Base-by-base conservation (phyloP, 2,888 invertebrate species). In the Orgyia antiqua region DNA sequence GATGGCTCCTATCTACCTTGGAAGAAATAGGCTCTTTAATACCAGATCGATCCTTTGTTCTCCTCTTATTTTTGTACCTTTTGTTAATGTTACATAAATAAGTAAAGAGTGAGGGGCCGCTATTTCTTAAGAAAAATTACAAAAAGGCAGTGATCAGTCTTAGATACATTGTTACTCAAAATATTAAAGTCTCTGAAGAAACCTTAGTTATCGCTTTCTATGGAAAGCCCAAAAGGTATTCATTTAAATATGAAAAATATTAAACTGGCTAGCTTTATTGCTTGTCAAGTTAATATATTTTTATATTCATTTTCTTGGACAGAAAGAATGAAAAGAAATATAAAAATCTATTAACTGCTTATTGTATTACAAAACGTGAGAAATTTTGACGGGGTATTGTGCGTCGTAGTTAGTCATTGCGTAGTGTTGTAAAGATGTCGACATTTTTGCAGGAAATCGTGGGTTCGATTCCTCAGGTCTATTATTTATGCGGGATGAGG, bases 51-150 rank as follows among this genome's bases (percentile, higher is more conserved):
- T 45, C 49, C 52, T 58, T 61, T 59, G 55, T 63, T 59, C 58
- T 47, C 39, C 44, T 49, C 46, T 50, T 50, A 52, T 59, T 53
- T 53, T 49, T 51, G 45, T 56, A 44, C 51, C 62, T 59, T 59
- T 70, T 65, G 61, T 65, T 63, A 54, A 58, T 64, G 51, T 58
- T 62, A 54, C 58, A 58, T 67, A 60, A 63, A 56, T 57, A 58
- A 57, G 39, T 42, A 52, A 44, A 36, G 36, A 46, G 39, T 39
- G 29, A 37, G 33, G 36, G 29, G 27, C 41, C 27, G 36, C 34
- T 34, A 23, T 45, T 43, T 39, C 44, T 31, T 32, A 43, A 34
- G 44, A 31, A 45, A 50, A 40, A 51, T 50, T 52, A 54, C 47
- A 48, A 54, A 29, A 27, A 31, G 13, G 32, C 42, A 47, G 51